phyloP scores from a whole-genome alignment of 2,888 invertebrate species.

The Tipula unca region DNA sequence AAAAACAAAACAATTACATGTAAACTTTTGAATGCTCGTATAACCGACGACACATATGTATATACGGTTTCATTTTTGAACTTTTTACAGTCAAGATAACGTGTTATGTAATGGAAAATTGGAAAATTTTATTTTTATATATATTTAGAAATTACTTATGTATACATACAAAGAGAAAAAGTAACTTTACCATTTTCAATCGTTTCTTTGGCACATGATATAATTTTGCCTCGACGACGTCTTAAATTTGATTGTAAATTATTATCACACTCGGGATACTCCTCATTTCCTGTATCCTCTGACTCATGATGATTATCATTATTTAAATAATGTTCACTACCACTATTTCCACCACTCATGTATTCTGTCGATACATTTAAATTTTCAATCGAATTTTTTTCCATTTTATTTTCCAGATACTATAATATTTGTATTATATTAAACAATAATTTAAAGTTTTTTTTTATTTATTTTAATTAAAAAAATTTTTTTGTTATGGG shows the following conservation, averaged over 20 bases:
- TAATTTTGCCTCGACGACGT: slow-evolving; percentile 42
- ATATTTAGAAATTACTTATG: background rate
- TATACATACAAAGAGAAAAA: background rate
- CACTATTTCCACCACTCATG: background rate
- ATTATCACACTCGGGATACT: slow-evolving; percentile 36
- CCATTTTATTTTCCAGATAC: background rate
- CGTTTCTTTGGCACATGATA: slow-evolving; percentile 44
- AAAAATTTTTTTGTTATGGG: background rate
- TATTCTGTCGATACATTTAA: background rate
- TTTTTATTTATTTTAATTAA: background rate
- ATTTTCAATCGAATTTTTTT: slow-evolving; percentile 9
- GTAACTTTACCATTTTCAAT: slow-evolving; percentile 38
- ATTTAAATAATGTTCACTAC: background rate
- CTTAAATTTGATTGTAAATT: slow-evolving; percentile 41
- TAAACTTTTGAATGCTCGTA: background rate
- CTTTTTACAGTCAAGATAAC: background rate
- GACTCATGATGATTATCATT: background rate
- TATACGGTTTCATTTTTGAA: background rate
- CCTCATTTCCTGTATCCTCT: slow-evolving; percentile 30
- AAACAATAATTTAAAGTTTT: background rate
- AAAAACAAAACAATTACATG: background rate
- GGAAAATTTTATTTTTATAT: background rate
- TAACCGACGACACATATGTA: background rate
- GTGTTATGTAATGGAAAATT: background rate
- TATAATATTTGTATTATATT: too few species aligned